Base-by-base conservation (phyloP, 2,888 invertebrate genomes). In the Mythimna vitellina region DNA sequence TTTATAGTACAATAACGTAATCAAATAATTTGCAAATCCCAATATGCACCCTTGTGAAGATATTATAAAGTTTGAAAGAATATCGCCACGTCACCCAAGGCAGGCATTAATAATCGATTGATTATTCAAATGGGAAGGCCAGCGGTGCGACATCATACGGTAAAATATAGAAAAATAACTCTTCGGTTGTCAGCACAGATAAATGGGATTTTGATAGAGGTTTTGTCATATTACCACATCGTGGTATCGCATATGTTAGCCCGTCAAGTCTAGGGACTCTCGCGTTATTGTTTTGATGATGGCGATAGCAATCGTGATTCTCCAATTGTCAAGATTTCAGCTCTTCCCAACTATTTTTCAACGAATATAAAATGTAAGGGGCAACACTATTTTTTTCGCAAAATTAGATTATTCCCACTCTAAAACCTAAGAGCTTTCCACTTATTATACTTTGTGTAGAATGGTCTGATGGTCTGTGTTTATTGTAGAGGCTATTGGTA, bases 31-130 rank as follows among this genome's bases (percentile, higher is more conserved):
- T 79, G 87, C 86, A 86, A 87, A 42, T 78, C 82, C 79, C 76
- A 76, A 78, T 84, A 87, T 89, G 87, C 86, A 86, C 86, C 89
- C 89, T 83, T 86, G 67, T 73, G 77, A 82, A 61, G 61, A 85
- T 69, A 85, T 83, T 83, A 82, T 78, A 76, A 86, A 90, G 73
- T 92, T 91, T 93, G 89, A 93, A 95, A 95, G 90, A 89, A 92
- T 91, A 88, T 88, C 86, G 94, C 91, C 80, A 78, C 83, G 91
- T 95, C 95, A 95, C 89, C 83, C 86, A 82, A 80, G 83, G 72
- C 76, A 80, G 84, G 86, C 88, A 94, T 95, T 90, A 93, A 94
- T 93, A 94, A 93, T 92, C 93, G 94, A 95, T 95, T 92, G 93
- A 92, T 92, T 92, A 94, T 94, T 92, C 91, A 93, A 94, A 94